These are phyloP conservation scores for Ceratosolen solmsi DNA, from an alignment of 1,140 invertebrate genomes.

Conservation along the genomic window DNA sequence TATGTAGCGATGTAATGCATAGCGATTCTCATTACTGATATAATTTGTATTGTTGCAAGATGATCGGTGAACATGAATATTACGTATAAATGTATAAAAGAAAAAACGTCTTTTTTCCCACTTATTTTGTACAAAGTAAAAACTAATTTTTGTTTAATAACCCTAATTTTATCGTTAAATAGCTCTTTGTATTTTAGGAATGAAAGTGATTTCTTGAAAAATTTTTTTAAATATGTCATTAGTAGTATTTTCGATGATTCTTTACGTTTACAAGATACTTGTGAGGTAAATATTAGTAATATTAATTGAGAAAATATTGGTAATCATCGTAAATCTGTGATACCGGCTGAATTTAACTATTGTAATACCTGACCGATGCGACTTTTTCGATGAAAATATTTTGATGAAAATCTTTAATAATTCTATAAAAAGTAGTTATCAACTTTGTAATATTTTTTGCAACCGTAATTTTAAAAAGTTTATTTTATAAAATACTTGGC, in stretches of 20 bases:
- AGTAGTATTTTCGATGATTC: no score
- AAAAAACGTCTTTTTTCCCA: slow-evolving; percentile 10
- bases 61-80: neutral
- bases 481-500: slow-evolving; percentile 3
- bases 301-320: slow-evolving; percentile 10
- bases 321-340: slow-evolving; percentile 43
- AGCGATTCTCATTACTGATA: no score
- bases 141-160: no score
- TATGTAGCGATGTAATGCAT: no score
- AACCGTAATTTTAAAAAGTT: neutral
- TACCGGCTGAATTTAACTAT: slow-evolving; percentile 35
- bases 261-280: slow-evolving; percentile 3
- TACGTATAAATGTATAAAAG: slow-evolving; percentile 12
- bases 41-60: no score
- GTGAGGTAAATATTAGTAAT: slow-evolving; percentile 7
- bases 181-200: no score
- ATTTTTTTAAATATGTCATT: no score
- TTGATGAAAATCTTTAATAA: slow-evolving; percentile 33
- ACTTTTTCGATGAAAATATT: slow-evolving; percentile 29
- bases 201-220: no score
- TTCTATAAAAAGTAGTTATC: slow-evolving; percentile 4
- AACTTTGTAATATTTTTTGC: neutral
- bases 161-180: no score
- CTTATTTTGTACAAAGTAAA: slow-evolving; percentile 3
- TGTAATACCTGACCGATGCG: slow-evolving; percentile 8